Evolutionary conservation across 1,140 invertebrate species (phyloP).

Genomic region (Halictus rubicundus): DNA sequence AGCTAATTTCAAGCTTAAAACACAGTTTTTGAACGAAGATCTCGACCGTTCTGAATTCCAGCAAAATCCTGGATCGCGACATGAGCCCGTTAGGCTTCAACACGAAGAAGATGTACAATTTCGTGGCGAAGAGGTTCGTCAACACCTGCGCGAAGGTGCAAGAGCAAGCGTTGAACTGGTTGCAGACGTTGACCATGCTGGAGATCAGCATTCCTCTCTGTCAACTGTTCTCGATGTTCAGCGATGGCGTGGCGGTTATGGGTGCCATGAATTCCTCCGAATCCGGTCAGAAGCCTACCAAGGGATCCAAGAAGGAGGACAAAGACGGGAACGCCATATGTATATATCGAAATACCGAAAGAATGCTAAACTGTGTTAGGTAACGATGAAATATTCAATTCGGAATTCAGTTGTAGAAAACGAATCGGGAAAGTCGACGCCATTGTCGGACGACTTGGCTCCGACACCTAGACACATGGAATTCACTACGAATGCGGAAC

Average conservation of each 20-base stretch:
- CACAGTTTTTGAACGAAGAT: no score
- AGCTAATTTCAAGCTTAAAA: no score
- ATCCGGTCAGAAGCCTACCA: slow-evolving; percentile 78
- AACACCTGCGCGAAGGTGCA: slow-evolving; percentile 93
- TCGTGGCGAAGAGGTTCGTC: slow-evolving; percentile 93
- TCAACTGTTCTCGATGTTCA: slow-evolving; percentile 94
- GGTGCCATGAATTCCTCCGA: slow-evolving; percentile 80
- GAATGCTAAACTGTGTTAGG: background rate
- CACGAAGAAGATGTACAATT: slow-evolving; percentile 96
- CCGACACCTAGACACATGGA: slow-evolving; percentile 83
- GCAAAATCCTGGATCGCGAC: slow-evolving; percentile 98
- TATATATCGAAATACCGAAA: slow-evolving; percentile 69
- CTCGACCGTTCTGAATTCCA: slow-evolving; percentile 78
- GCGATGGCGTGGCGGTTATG: slow-evolving; percentile 88
- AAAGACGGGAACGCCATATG: slow-evolving; percentile 80
- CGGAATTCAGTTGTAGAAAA: slow-evolving; percentile 83
- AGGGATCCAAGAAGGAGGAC: slow-evolving; percentile 74
- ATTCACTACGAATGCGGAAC: slow-evolving; percentile 84
- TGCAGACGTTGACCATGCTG: slow-evolving; percentile 94
- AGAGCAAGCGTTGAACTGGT: slow-evolving; percentile 96
- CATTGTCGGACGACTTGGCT: slow-evolving; percentile 86
- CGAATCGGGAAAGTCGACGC: slow-evolving; percentile 86
- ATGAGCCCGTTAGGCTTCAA: slow-evolving; percentile 97
- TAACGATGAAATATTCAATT: slow-evolving; percentile 50
- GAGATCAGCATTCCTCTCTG: slow-evolving; percentile 94